Base-by-base conservation (phyloP, 2,888 invertebrate genomes). In the Congeria kusceri region DNA sequence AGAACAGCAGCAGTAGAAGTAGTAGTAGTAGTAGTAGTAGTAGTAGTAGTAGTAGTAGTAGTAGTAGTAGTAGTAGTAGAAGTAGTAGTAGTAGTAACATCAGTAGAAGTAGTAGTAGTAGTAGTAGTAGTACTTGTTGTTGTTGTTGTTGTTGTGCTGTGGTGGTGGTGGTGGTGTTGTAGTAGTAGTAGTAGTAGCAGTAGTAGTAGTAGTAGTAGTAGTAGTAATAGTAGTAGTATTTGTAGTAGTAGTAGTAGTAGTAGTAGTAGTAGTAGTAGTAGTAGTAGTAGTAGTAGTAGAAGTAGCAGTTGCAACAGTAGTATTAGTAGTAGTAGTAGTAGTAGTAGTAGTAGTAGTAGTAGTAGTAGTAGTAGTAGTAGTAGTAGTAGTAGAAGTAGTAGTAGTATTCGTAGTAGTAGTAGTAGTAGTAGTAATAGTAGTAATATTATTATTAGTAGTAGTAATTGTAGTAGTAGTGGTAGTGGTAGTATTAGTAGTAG, bases 351-450 rank as follows among this genome's bases (percentile, higher is more conserved):
- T 11, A 32, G 32, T 11, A 32, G 32, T 11, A 32, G 32, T 11
- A 32, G 32, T 32, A 32, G 32, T 32, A 56, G 81, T 81, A 65
- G 80, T 78, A 78, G 77, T 74, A 74, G 77, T 74, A 80, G 77
- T 67, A 70, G 81, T 78, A 81, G 81, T 78, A 74, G 77, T 69
- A 73, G 77, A 78, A 78, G 81, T 78, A 78, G 73, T 69, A 74
- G 73, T 81, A 69, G 77, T 59, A 74, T 73, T 64, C 68, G 77
- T 78, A 74, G 77, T 78, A 74, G 73, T 74, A 78, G 73, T 64
- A 74, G 69, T 74, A 78, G 77, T 81, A 74, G 79, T 79, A 79
- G 79, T 70, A 79, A 64, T 77, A 79, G 75, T 79, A 76, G 75
- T 70, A 70, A 69, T 70, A 79, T 69, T 77, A 64, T 75, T 79